phyloP scores from a whole-genome alignment of 2,113 vertebrate species.

The Lepisosteus oculatus region DNA sequence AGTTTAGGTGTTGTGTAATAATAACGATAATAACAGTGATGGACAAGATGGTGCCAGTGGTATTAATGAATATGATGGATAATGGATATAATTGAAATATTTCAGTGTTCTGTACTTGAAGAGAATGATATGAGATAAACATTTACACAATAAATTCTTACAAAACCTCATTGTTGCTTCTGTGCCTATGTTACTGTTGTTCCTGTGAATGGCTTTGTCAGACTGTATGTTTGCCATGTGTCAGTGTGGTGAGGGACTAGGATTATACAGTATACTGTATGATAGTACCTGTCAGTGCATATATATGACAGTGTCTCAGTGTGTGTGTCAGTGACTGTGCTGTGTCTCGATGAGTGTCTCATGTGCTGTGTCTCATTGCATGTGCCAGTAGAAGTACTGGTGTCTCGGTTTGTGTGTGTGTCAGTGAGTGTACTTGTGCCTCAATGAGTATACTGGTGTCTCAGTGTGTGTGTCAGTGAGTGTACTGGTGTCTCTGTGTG shows the following conservation, averaged over 20 bases:
- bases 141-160: constrained; percentile 61
- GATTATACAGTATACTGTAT: neutral
- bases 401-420: neutral
- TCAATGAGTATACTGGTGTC: neutral
- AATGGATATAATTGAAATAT: constrained; percentile 46
- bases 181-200: neutral
- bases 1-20: constrained; percentile 51
- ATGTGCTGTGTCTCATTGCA: neutral
- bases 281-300: neutral
- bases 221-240: neutral
- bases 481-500: constrained; percentile 28
- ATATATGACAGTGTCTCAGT: neutral
- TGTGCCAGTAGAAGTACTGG: neutral
- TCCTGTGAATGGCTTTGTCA: neutral
- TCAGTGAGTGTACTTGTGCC: neutral
- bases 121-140: constrained; percentile 66
- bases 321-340: neutral
- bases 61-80: constrained; percentile 50
- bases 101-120: constrained; percentile 66
- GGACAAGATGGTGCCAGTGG: constrained; percentile 11
- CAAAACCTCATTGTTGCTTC: constrained; percentile 14
- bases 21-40: neutral
- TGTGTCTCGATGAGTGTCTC: too few relatives aligned
- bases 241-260: neutral
- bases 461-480: neutral